Percentiles rank a stretch among this genome's conserved stretches.
phyloP scores from a whole-genome alignment of 2,888 invertebrate genomes.

The Drepanosiphum platanoidis region DNA sequence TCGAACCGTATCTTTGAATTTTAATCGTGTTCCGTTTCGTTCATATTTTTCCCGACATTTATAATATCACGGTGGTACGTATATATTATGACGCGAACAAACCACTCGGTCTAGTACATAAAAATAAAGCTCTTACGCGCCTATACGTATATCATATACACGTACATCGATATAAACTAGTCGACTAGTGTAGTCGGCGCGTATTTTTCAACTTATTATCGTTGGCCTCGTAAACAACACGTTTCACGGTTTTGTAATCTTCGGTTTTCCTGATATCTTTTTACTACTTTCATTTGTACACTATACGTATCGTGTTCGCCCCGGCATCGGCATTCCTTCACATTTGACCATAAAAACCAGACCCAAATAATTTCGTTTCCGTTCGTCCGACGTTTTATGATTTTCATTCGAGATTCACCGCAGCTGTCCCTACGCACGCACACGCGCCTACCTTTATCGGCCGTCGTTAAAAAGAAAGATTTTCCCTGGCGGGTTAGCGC shows the following conservation, averaged over 20 bases:
- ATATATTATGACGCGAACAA: neutral
- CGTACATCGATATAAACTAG: neutral
- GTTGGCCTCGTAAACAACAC: neutral
- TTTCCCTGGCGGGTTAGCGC: neutral
- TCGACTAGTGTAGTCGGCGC: neutral
- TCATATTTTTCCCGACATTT: neutral
- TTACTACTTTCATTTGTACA: neutral
- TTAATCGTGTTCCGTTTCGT: neutral
- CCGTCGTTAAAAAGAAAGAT: neutral
- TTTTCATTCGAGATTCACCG: constrained; percentile 1
- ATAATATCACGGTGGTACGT: neutral
- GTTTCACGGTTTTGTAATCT: constrained; percentile 6
- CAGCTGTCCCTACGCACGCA: neutral
- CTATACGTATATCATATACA: too few species aligned
- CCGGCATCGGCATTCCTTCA: neutral
- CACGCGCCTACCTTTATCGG: neutral
- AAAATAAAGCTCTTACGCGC: neutral
- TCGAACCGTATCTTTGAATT: neutral
- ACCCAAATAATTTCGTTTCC: constrained; percentile 29
- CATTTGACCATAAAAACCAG: constrained; percentile 14
- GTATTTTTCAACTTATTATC: neutral
- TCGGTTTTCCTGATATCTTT: neutral
- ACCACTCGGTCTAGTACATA: neutral
- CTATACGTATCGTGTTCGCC: neutral
- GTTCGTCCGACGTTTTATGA: constrained; percentile 10